Evolutionary conservation across 2,888 invertebrate genomes (phyloP).

Genomic region (Zele albiditarsus): DNA sequence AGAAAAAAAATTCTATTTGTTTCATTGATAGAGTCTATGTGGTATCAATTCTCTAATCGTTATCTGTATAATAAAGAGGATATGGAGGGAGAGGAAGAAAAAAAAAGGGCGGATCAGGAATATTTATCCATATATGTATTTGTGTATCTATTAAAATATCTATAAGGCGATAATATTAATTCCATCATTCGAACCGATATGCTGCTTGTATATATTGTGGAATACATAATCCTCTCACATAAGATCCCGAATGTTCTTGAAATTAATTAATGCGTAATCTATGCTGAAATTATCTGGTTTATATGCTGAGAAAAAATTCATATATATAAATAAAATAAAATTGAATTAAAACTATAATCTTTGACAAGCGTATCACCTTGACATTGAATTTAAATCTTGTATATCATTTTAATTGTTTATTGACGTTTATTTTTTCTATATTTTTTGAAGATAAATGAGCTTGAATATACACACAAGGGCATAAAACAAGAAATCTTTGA

Average conservation of each 20-base stretch:
- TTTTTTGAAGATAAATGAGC: not conserved
- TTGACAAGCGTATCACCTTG: not conserved
- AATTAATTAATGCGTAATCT: slow-evolving; percentile 3
- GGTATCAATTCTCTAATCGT: not conserved
- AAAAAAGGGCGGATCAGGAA: no score
- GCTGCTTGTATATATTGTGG: not conserved
- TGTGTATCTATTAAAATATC: not conserved
- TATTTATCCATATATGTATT: not conserved
- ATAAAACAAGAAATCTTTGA: not conserved
- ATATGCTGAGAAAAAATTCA: not conserved
- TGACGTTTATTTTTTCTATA: not conserved
- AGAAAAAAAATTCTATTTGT: no score
- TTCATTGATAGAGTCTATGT: not conserved
- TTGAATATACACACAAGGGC: not conserved
- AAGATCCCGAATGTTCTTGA: not conserved
- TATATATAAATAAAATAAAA: not conserved
- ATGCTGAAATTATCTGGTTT: not conserved
- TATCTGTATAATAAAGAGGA: not conserved
- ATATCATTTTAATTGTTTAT: not conserved
- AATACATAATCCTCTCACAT: not conserved
- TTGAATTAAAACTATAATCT: not conserved
- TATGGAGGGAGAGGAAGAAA: no score
- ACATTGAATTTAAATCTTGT: not conserved
- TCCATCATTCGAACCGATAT: not conserved
- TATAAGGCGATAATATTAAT: not conserved